phyloP scores from a whole-genome alignment of 2,888 invertebrate species.

The Hydraecia micacea region DNA sequence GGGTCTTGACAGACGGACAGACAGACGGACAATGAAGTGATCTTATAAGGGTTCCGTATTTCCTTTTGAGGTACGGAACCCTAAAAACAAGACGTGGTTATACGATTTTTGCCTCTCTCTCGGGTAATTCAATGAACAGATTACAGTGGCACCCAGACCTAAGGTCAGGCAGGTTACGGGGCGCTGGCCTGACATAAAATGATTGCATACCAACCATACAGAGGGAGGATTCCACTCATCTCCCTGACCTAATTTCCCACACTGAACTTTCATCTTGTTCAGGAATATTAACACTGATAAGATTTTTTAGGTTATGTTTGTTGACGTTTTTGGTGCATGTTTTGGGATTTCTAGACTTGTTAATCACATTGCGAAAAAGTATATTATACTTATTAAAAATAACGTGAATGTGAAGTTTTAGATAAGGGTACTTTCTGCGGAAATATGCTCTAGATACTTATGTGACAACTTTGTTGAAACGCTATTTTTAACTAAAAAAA shows the following conservation, averaged over 20 bases:
- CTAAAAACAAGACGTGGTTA: neutral
- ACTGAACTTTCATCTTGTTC: conserved; percentile 13
- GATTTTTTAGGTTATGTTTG: neutral
- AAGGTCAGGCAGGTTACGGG: neutral
- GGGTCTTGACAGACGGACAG: too few relatives aligned
- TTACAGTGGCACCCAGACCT: neutral
- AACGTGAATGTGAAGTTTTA: too few relatives aligned
- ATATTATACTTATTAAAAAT: too few relatives aligned
- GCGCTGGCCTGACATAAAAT: conserved; percentile 27
- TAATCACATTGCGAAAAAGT: too few relatives aligned
- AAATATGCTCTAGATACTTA: too few relatives aligned
- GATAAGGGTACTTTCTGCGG: too few relatives aligned
- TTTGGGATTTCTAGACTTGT: neutral
- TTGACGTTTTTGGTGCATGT: neutral
- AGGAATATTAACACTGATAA: conserved; percentile 11
- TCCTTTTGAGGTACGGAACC: too few relatives aligned
- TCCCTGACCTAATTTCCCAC: conserved; percentile 15
- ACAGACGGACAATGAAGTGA: too few relatives aligned
- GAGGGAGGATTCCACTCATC: neutral
- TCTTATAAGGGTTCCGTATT: too few relatives aligned
- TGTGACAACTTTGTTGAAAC: too few relatives aligned
- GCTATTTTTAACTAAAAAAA: too few relatives aligned
- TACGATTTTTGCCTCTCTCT: neutral
- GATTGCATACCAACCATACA: conserved; percentile 25
- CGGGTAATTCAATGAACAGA: neutral